Evolutionary conservation across 2,113 vertebrate species (phyloP), one percentile per base, ranked within the genome.

Genomic region (Plotosus lineatus): DNA sequence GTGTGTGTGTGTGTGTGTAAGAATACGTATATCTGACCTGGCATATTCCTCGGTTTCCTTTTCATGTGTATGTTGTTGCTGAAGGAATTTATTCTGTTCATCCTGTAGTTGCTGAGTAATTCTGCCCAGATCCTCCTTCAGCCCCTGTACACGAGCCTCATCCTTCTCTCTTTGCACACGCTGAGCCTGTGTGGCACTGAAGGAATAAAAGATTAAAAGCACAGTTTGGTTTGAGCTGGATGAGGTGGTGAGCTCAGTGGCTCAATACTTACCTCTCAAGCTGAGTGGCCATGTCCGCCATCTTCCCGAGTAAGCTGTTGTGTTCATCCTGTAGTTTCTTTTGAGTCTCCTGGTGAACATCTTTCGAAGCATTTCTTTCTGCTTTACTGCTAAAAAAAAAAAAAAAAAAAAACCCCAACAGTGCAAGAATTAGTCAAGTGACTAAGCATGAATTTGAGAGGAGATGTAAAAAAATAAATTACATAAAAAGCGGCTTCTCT

Each of bases 231-330:
- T 28, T 15, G 5, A 33, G 65, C 53, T 17, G 63, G 53, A 2
- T 2, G 23, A 12, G 66, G 33, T 77, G 51, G n/a, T 4, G 3
- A 38, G 28, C 53, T 23, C n/a, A 28, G 58, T 4, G 48, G 48
- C 26, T 44, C 38, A n/a, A 19, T 4, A n/a, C 23, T 89, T 93
- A 98, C 96, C 93, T 95, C 90, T 96, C 93, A 80, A 95, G 92
- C 5, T 95, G 93, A 38, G 93, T 86, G 68, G 90, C 75, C 61
- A 91, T 71, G 31, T 92, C 85, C 36, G 63, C 91, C n/a, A 96
- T 91, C 87, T 90, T 90, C 53, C 85, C 75, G 28, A 93, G 61
- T 0, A 89, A 88, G 53, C 21, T 85, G 15, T 79, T 82, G 8
- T 91, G 90, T 6, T 89, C 92, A 58, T 95, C 93, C 31, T 94